Evolutionary conservation across 2,888 invertebrate species (phyloP).

Genomic region (Opisthograptis luteolata): DNA sequence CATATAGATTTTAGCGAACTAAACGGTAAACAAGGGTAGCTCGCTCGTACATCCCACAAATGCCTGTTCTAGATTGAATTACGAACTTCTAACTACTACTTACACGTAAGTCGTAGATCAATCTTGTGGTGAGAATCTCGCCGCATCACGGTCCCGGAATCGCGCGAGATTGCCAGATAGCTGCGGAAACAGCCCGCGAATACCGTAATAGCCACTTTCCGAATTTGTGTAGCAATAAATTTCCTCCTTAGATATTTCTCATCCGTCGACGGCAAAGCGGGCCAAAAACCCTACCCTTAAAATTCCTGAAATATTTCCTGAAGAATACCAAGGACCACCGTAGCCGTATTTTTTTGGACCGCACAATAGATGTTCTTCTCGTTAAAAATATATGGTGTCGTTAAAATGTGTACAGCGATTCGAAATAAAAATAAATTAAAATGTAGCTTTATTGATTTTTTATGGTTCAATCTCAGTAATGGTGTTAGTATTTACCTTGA

Average conservation of each 20-base stretch:
- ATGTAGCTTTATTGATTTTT: conserved; percentile 29
- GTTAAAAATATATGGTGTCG: conserved; percentile 45
- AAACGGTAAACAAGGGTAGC: neutral
- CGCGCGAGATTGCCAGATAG: conserved; percentile 22
- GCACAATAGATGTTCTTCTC: conserved; percentile 47
- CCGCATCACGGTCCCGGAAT: conserved; percentile 10
- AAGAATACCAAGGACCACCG: conserved; percentile 44
- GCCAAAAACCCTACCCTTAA: conserved; percentile 37
- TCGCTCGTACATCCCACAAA: neutral
- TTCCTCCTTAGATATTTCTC: conserved; percentile 40
- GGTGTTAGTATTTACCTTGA: neutral
- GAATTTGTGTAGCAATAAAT: conserved; percentile 47
- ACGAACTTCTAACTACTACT: neutral
- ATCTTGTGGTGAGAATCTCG: too few species aligned
- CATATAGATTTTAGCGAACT: neutral
- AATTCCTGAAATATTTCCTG: conserved; percentile 49
- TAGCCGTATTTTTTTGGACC: conserved; percentile 42
- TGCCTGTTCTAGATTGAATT: neutral
- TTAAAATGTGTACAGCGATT: conserved; percentile 37
- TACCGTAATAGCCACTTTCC: conserved; percentile 37
- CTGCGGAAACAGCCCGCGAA: conserved; percentile 25
- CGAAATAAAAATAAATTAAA: conserved; percentile 24
- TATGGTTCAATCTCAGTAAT: conserved; percentile 30
- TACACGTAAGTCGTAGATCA: conserved; percentile 7
- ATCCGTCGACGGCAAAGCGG: conserved; percentile 41